phyloP scores from a whole-genome alignment of 1,140 invertebrate species.

The Holotrichia oblita region DNA sequence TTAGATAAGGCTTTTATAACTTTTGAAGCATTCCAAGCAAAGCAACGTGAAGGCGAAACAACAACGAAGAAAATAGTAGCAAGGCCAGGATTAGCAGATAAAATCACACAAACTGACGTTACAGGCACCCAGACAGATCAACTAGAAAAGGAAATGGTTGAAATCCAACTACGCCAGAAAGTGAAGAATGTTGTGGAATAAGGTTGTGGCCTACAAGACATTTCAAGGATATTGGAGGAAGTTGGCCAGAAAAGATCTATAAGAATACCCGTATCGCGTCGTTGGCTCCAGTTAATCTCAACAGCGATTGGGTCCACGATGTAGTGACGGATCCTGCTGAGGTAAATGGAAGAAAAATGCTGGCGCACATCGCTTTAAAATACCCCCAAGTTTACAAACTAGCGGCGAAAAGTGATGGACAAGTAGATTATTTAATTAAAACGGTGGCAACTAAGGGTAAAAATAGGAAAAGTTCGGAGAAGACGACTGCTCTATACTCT shows the following conservation, averaged over 20 bases:
- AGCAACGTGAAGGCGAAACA: neutral
- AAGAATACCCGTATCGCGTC: neutral
- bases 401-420: neutral
- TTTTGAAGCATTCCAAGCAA: neutral
- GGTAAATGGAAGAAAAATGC: neutral
- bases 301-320: neutral
- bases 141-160: neutral
- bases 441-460: slow-evolving; percentile 2
- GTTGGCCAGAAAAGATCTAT: slow-evolving; percentile 14
- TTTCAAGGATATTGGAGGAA: neutral
- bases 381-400: neutral
- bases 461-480: neutral
- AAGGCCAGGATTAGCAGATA: neutral
- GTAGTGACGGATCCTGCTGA: neutral
- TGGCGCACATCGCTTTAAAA: neutral
- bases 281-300: neutral
- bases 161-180: neutral
- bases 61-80: neutral
- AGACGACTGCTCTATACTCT: neutral
- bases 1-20: no score
- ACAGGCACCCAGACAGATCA: neutral
- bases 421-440: neutral
- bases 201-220: neutral
- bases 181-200: neutral
- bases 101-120: neutral